Base-by-base conservation (phyloP, 1,140 invertebrate species). In the Ectropis grisescens region DNA sequence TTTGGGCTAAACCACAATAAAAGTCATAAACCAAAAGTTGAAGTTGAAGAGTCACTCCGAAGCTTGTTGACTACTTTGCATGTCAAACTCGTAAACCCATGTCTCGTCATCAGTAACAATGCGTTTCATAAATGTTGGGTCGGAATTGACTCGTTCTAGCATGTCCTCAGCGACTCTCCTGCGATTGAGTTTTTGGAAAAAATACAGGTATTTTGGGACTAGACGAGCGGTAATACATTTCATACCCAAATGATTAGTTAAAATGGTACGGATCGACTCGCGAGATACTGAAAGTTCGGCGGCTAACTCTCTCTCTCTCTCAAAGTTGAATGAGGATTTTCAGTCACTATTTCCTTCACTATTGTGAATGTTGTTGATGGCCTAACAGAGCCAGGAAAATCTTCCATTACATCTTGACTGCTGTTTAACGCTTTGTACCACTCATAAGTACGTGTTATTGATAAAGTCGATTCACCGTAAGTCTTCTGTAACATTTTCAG, bases 341-440 rank as follows among this genome's bases (percentile, higher is more conserved):
- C 24, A 26, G 24, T 26, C 10, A 10, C 24, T 26, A 26, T 26
- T 26, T 26, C 24, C 24, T 26, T 10, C 24, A 26, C 24, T 26
- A 6, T 26, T 26, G 24, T n/a, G 24, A 26, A 26, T 2, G 24
- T 7, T 10, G 24, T n/a, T 26, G n/a, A 26, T 26, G 4, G 24
- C 24, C 24, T 26, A 26, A 4, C 24, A 26, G 24, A 26, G 24
- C 24, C 4, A 26, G 24, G n/a, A 4, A 26, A 26, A 26, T 26
- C 24, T 26, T 26, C 24, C 2, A 26, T 26, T n/a, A 26, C 24
- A 26, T 26, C 24, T 26, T n/a, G 6, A 26, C 4, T n/a, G 10
- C 24, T 26, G 4, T 26, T 26, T 4, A 26, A 26, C 24, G 24
- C 24, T 7, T 26, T 26, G 10, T 26, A 26, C 24, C 24, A 26